phyloP scores from a whole-genome alignment of 2,888 invertebrate genomes.

The Trichacis sp. region DNA sequence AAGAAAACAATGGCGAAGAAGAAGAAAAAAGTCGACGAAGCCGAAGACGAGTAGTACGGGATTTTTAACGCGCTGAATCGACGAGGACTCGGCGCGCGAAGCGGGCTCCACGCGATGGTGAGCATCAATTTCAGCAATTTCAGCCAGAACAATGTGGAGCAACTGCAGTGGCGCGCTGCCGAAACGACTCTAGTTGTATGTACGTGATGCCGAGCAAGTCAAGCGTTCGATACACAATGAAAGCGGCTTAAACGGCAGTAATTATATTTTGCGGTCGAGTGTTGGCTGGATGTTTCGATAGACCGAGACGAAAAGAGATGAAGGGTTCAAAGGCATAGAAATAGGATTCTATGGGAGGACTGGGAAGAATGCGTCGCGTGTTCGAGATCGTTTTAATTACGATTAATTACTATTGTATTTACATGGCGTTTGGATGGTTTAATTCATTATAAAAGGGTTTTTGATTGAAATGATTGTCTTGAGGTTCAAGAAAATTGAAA shows the following conservation, averaged over 20 bases:
- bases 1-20: slow-evolving; percentile 41
- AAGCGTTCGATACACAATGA: slow-evolving; percentile 66
- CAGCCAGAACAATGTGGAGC: slow-evolving; percentile 57
- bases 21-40: slow-evolving; percentile 36
- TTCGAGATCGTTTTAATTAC: background rate
- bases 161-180: slow-evolving; percentile 38
- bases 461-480: no score
- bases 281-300: slow-evolving; percentile 50
- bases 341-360: background rate
- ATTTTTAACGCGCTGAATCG: slow-evolving; percentile 22
- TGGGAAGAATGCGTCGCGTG: background rate
- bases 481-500: no score
- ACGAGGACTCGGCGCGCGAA: slow-evolving; percentile 37
- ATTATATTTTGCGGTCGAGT: slow-evolving; percentile 67
- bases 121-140: slow-evolving; percentile 67
- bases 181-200: slow-evolving; percentile 36
- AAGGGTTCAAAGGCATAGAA: slow-evolving; percentile 11
- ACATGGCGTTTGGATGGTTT: no score
- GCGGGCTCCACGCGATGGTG: slow-evolving; percentile 37
- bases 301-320: slow-evolving; percentile 35
- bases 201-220: slow-evolving; percentile 60
- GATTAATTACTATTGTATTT: no score
- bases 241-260: slow-evolving; percentile 67
- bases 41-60: slow-evolving; percentile 37
- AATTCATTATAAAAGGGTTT: no score